These are phyloP conservation scores for Idris sp. DNA, from an alignment of 1,140 invertebrate genomes.

Conservation along the genomic window DNA sequence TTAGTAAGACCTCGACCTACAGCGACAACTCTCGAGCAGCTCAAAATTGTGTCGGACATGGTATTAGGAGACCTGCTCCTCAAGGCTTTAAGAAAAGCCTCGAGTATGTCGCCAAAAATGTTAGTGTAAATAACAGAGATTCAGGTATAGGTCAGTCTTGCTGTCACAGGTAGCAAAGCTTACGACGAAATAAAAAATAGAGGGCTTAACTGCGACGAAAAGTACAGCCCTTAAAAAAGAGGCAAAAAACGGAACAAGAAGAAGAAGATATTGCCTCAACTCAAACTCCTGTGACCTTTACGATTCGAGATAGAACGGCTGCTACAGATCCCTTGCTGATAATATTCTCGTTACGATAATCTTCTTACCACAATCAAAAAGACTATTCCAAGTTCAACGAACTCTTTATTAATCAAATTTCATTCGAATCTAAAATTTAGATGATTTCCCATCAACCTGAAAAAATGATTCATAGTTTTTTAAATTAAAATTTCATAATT, in stretches of 20 bases:
- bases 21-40: conserved; percentile 40
- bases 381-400: conserved; percentile 41
- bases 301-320: conserved; percentile 39
- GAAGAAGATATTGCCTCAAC: conserved; percentile 48
- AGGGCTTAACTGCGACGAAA: conserved; percentile 48
- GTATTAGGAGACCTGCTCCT: conserved; percentile 53
- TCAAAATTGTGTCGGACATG: conserved; percentile 55
- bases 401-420: conserved; percentile 45
- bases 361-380: conserved; percentile 46
- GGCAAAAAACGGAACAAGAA: conserved; percentile 35
- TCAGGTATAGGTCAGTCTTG: conserved; percentile 46
- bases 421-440: not conserved
- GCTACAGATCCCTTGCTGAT: conserved; percentile 39
- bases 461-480: too few species aligned
- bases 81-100: conserved; percentile 55
- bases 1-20: conserved; percentile 58
- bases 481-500: too few species aligned
- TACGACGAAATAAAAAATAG: conserved; percentile 52
- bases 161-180: conserved; percentile 29
- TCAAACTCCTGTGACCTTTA: conserved; percentile 52
- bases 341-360: conserved; percentile 58
- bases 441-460: too few species aligned
- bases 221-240: conserved; percentile 26
- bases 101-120: conserved; percentile 55
- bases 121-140: conserved; percentile 39